Percentiles rank a stretch among this genome's conserved stretches.
These are phyloP conservation scores for Chaetura pelagica DNA, from an alignment of 2,113 vertebrate species.

Conservation along the genomic window DNA sequence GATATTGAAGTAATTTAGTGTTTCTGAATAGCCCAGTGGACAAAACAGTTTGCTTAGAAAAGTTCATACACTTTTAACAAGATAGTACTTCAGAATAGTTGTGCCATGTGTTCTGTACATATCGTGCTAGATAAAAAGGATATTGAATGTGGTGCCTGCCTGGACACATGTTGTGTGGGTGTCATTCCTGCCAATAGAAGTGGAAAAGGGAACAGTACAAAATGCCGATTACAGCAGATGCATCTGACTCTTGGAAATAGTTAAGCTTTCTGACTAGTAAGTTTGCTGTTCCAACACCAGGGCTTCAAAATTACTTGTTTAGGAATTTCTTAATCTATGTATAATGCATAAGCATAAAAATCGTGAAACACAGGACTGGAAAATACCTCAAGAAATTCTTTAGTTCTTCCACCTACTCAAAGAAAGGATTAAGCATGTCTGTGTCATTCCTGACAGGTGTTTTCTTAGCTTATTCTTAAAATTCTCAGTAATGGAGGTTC, in stretches of 20 bases:
- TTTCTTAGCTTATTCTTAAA: slow-evolving; percentile 35
- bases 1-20: neutral
- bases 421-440: slow-evolving; percentile 4
- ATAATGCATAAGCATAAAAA: neutral
- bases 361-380: neutral
- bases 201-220: slow-evolving; percentile 34
- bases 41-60: neutral
- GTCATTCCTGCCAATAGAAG: slow-evolving; percentile 53
- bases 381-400: slow-evolving; percentile 51
- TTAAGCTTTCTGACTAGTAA: neutral
- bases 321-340: slow-evolving; percentile 23
- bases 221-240: slow-evolving; percentile 19
- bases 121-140: neutral
- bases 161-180: slow-evolving; percentile 62
- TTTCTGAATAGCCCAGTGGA: neutral
- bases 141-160: slow-evolving; percentile 5
- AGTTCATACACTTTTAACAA: neutral
- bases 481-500: neutral
- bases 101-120: slow-evolving; percentile 46
- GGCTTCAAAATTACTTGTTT: slow-evolving; percentile 21
- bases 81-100: neutral
- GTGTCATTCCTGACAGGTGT: slow-evolving; percentile 22
- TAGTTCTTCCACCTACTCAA: slow-evolving; percentile 34
- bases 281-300: slow-evolving; percentile 33
- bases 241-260: slow-evolving; percentile 7